Conservation (phyloP, 1,140 invertebrate species). For the Apis cerana region DNA sequence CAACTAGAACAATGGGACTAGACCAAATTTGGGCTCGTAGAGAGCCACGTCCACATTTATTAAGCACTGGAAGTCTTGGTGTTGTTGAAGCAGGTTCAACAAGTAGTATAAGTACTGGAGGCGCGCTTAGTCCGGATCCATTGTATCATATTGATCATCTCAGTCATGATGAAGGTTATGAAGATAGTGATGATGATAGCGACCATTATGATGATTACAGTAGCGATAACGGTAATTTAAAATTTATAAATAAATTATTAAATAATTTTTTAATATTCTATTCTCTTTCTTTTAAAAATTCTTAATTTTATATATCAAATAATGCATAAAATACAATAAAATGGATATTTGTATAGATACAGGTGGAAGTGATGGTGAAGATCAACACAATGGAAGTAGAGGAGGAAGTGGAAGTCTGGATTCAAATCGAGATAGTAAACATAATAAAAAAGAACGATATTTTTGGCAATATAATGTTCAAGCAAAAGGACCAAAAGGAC, state of each 20-base stretch:
- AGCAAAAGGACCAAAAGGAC: slow-evolving; percentile 98
- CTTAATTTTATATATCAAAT: not conserved
- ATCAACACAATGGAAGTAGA: slow-evolving; percentile 77
- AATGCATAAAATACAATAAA: not conserved
- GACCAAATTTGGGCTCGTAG: slow-evolving; percentile 92
- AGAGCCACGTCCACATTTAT: slow-evolving; percentile 90
- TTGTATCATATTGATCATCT: slow-evolving; percentile 87
- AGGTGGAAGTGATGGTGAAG: slow-evolving; percentile 84
- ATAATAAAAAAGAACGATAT: slow-evolving; percentile 90
- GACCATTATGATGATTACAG: slow-evolving; percentile 93
- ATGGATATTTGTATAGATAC: slow-evolving; percentile 40
- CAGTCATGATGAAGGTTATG: slow-evolving; percentile 90
- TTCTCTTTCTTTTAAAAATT: not conserved
- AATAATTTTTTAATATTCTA: not conserved
- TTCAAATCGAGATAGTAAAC: slow-evolving; percentile 71
- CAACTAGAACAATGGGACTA: slow-evolving; percentile 88
- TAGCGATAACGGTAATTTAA: slow-evolving; percentile 86
- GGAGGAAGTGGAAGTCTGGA: slow-evolving; percentile 76
- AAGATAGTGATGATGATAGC: slow-evolving; percentile 88
- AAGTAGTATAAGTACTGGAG: slow-evolving; percentile 92
- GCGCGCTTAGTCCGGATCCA: slow-evolving; percentile 88
- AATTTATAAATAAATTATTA: slow-evolving; percentile 1
- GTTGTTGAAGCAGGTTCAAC: slow-evolving; percentile 90
- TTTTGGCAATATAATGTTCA: slow-evolving; percentile 99
- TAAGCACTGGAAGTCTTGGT: slow-evolving; percentile 91